Conservation (phyloP, 2,113 vertebrate genomes). For the Xenus cinereus region DNA sequence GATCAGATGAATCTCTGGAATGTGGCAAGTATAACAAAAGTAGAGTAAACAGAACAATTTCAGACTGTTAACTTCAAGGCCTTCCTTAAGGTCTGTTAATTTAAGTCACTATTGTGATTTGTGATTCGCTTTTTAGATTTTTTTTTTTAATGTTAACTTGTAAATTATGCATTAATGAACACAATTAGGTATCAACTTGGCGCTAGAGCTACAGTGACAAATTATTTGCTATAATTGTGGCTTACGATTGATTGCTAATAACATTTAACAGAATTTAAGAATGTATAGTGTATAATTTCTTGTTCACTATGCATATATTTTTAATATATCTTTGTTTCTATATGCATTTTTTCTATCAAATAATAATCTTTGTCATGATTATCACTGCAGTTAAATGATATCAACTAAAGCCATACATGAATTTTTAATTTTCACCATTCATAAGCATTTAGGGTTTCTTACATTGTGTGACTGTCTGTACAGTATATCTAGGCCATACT, state of each 20-base stretch:
- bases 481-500: not conserved
- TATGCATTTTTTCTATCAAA: not conserved
- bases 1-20: slow-evolving; percentile 91
- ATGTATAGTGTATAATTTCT: not conserved
- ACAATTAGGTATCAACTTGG: not conserved
- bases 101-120: not conserved
- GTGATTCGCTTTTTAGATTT: not conserved
- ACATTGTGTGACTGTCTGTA: not conserved
- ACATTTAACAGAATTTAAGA: not conserved
- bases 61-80: not conserved
- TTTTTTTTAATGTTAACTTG: not conserved
- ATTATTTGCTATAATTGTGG: not conserved
- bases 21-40: slow-evolving; percentile 83
- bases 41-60: not conserved
- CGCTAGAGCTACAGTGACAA: not conserved
- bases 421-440: not conserved
- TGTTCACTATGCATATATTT: not conserved
- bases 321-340: not conserved
- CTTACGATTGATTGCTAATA: not conserved
- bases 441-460: not conserved
- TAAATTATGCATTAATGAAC: not conserved
- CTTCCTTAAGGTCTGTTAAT: not conserved
- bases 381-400: not conserved
- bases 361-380: not conserved
- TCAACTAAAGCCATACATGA: not conserved